Conservation (phyloP, 1,140 invertebrate species). For the Bombus waltoni region DNA sequence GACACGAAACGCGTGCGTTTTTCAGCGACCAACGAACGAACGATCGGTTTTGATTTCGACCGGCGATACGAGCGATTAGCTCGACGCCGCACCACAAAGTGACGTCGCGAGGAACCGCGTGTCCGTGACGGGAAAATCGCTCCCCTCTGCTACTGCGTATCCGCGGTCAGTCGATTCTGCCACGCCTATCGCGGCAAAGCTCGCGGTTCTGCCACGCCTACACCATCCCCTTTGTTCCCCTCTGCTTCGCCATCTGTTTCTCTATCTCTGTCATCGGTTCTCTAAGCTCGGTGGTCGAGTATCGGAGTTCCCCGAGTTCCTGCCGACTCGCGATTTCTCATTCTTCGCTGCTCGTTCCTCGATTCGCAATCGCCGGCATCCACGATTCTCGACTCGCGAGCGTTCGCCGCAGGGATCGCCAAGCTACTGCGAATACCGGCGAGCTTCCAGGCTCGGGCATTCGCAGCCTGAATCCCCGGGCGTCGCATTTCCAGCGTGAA, state of each 20-base stretch:
- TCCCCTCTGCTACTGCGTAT: slow-evolving; percentile 61
- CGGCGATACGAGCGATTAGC: slow-evolving; percentile 61
- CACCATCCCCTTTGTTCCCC: slow-evolving; percentile 53
- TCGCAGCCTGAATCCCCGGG: neutral
- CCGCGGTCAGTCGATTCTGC: slow-evolving; percentile 61
- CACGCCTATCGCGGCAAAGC: slow-evolving; percentile 62
- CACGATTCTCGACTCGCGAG: neutral
- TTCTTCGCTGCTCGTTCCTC: neutral
- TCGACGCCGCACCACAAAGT: slow-evolving; percentile 71
- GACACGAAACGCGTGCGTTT: too few species aligned
- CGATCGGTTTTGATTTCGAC: slow-evolving; percentile 18
- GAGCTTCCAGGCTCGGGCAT: neutral
- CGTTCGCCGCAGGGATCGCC: neutral
- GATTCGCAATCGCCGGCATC: neutral
- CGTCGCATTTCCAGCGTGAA: slow-evolving; percentile 12
- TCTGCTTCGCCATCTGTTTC: slow-evolving; percentile 19
- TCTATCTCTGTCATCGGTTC: neutral
- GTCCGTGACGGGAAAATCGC: slow-evolving; percentile 67
- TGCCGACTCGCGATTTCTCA: neutral
- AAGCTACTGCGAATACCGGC: neutral
- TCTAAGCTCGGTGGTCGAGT: too few species aligned
- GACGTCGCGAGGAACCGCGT: slow-evolving; percentile 70
- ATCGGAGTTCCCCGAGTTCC: too few species aligned
- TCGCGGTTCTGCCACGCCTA: slow-evolving; percentile 67
- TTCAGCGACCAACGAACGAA: neutral